These are phyloP conservation scores for Samia ricini DNA, from an alignment of 1,140 invertebrate genomes.

Conservation along the genomic window DNA sequence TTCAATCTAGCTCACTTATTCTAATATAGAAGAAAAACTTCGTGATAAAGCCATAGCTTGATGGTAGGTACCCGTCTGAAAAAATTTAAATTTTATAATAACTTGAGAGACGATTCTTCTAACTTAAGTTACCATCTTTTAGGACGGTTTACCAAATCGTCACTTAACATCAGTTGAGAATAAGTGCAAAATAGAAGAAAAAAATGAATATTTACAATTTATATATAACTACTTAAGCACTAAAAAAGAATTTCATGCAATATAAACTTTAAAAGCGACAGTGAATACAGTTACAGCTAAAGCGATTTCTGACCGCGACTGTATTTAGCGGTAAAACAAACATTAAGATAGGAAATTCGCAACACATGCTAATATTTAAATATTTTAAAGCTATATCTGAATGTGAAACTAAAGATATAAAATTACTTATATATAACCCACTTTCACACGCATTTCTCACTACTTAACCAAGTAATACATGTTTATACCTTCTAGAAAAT, in stretches of 20 bases:
- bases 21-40: too few relatives aligned
- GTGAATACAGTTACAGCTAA: not conserved
- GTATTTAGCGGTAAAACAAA: not conserved
- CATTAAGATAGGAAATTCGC: slow-evolving; percentile 11
- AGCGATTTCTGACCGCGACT: not conserved
- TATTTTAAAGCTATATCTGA: slow-evolving; percentile 7
- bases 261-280: not conserved
- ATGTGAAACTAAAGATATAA: not conserved
- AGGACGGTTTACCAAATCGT: too few relatives aligned
- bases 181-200: not conserved
- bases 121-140: too few relatives aligned
- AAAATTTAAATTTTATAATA: too few relatives aligned
- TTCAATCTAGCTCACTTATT: too few relatives aligned
- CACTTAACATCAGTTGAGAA: not conserved
- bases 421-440: not conserved
- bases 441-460: not conserved
- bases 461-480: too few relatives aligned
- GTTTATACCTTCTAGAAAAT: not conserved
- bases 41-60: too few relatives aligned
- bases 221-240: not conserved
- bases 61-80: too few relatives aligned
- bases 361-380: slow-evolving; percentile 18
- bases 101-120: too few relatives aligned
- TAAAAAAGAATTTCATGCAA: not conserved
- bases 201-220: not conserved